Percentiles rank a stretch among this genome's conserved stretches.
phyloP scores from a whole-genome alignment of 37 sponge, comb jelly and placozoan species.

The Axinella damicornis region DNA sequence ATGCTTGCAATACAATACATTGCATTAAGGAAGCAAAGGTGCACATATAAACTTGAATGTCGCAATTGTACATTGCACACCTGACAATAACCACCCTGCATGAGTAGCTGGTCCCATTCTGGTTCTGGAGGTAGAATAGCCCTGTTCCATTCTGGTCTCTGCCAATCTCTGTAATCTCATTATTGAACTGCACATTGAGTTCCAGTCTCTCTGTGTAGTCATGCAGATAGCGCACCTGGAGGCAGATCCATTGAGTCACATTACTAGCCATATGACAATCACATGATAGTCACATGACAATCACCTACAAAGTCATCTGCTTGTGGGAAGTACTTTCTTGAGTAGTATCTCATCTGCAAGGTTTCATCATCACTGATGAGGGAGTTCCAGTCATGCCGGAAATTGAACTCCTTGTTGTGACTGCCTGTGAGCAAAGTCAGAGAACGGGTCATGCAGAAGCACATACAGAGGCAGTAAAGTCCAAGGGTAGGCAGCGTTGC shows the following conservation, averaged over 20 bases:
- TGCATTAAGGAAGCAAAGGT: too few relatives aligned
- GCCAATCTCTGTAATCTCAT: conserved; percentile 66
- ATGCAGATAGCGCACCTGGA: conserved; percentile 77
- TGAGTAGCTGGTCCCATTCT: conserved; percentile 29
- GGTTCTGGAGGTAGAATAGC: conserved; percentile 59
- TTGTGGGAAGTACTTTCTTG: conserved; percentile 91
- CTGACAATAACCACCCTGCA: conserved; percentile 76
- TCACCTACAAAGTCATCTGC: conserved; percentile 88
- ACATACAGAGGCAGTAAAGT: too few relatives aligned
- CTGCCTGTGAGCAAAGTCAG: conserved; percentile 37
- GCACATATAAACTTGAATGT: too few relatives aligned
- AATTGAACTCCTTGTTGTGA: conserved; percentile 92
- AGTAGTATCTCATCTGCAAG: conserved; percentile 83
- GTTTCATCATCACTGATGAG: conserved; percentile 88
- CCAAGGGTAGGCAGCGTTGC: too few relatives aligned
- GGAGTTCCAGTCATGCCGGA: conserved; percentile 98
- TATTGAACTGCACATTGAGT: conserved; percentile 86
- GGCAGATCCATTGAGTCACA: too few relatives aligned
- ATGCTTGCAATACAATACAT: too few relatives aligned
- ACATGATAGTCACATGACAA: too few relatives aligned
- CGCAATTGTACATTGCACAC: conserved; percentile 26
- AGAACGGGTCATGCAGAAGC: too few relatives aligned
- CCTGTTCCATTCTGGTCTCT: neutral
- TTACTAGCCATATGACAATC: too few relatives aligned
- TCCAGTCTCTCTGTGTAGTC: conserved; percentile 79